Conservation (phyloP, 2,113 vertebrate species). For the Neogale vison region DNA sequence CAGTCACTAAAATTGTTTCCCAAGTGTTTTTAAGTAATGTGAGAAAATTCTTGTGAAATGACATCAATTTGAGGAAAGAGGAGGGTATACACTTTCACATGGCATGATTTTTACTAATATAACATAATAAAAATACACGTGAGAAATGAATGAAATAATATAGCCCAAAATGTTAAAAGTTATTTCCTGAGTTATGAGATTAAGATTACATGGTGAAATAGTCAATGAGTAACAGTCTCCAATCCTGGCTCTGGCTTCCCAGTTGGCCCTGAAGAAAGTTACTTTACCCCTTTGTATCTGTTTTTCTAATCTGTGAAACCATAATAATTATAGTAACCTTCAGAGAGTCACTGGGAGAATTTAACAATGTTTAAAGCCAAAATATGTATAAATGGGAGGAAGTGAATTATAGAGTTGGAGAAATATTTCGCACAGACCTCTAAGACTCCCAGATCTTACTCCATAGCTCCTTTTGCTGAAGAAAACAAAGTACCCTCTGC, state of each 20-base stretch:
- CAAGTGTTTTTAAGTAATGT: not conserved
- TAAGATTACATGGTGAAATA: not conserved
- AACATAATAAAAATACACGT: not conserved
- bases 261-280: not conserved
- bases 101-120: not conserved
- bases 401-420: not conserved
- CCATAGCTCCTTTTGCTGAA: not conserved
- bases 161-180: not conserved
- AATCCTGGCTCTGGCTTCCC: not conserved
- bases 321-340: not conserved
- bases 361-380: not conserved
- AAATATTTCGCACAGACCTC: not conserved
- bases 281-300: not conserved
- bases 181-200: not conserved
- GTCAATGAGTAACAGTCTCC: not conserved
- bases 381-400: not conserved
- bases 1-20: not conserved
- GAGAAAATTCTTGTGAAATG: not conserved
- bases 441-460: not conserved
- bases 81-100: not conserved
- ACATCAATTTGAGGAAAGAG: not conserved
- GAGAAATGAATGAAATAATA: not conserved
- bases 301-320: conserved; percentile 12
- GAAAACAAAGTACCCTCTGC: not conserved
- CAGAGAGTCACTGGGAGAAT: not conserved